Evolutionary conservation across 2,888 invertebrate species (phyloP), one percentile per base, ranked within the genome.

Genomic region (Tachystola acroxantha): DNA sequence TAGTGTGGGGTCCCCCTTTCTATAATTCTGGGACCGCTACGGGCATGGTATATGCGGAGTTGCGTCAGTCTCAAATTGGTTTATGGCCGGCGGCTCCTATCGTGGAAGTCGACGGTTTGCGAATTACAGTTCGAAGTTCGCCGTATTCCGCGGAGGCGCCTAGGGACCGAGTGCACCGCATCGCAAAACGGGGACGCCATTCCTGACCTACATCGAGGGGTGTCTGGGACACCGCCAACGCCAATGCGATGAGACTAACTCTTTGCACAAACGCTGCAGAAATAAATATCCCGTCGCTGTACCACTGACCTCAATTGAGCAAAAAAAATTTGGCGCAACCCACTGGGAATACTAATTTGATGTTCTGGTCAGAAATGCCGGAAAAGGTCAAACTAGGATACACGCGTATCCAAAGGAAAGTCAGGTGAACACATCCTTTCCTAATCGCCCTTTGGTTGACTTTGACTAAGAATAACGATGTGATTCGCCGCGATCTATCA

Each of bases 201-300:
- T 67, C 71, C 76, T 82, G 84, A 84, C 82, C 84, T 81, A 82
- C 62, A 78, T 82, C 65, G 58, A 54, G 58, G 65, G 63, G 57
- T 58, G 65, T 62, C 77, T 77, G 81, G 78, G 72, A 64, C 65
- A 58, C 57, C 61, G 79, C 81, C 80, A 82, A 78, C 61, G 70
- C 53, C 48, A n/a, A 7, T 24, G 57, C 57, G 54, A 43, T 43
- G 48, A 57, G 47, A 45, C 38, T 43, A 37, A 42, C 46, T 50
- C 48, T 51, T 51, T 43, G 40, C 43, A 59, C 48, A 50, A 56
- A 48, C 48, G 42, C 41, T 32, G 40, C 36, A 48, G 41, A 50
- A 45, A 51, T 50, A 48, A 48, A 43, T 48, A 45, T 50, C 39
- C 53, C 37, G n/a, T n/a, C n/a, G n/a, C 36, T 7, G 22, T 13